Conservation (phyloP, 2,888 invertebrate genomes). For the Norana najaformis region DNA sequence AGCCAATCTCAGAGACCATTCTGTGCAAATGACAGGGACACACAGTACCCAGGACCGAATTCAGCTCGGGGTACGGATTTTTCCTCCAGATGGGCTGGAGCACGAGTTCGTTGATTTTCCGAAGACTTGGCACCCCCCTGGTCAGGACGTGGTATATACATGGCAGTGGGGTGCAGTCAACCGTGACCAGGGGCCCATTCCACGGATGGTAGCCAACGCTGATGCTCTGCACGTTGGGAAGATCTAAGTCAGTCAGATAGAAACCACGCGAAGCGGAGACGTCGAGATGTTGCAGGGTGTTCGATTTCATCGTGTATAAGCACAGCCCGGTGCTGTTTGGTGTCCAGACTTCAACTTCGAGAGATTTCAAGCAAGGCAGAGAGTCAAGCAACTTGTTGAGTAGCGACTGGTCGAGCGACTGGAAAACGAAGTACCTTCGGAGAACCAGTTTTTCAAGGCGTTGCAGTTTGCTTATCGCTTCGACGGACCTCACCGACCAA, state of each 20-base stretch:
- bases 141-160: conserved; percentile 55
- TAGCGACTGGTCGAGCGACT: conserved; percentile 50
- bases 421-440: conserved; percentile 55
- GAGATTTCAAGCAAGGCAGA: conserved; percentile 48
- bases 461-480: conserved; percentile 50
- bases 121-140: conserved; percentile 52
- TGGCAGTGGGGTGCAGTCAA: conserved; percentile 50
- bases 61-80: conserved; percentile 47
- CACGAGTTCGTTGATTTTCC: conserved; percentile 54
- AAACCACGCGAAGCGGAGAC: conserved; percentile 59
- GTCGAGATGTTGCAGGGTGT: conserved; percentile 55
- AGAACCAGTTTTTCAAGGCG: conserved; percentile 51
- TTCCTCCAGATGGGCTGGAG: conserved; percentile 50
- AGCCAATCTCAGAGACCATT: background rate
- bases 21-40: conserved; percentile 54
- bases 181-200: conserved; percentile 51
- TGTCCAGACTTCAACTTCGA: conserved; percentile 58
- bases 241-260: conserved; percentile 51
- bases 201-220: conserved; percentile 53
- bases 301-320: conserved; percentile 50
- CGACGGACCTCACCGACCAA: conserved; percentile 54
- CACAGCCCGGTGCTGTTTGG: conserved; percentile 54
- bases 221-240: conserved; percentile 53
- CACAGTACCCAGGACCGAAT: conserved; percentile 52
- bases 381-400: conserved; percentile 49